Evolutionary conservation across 2,888 invertebrate species (phyloP).

Genomic region (Nephrotoma guestfalica): DNA sequence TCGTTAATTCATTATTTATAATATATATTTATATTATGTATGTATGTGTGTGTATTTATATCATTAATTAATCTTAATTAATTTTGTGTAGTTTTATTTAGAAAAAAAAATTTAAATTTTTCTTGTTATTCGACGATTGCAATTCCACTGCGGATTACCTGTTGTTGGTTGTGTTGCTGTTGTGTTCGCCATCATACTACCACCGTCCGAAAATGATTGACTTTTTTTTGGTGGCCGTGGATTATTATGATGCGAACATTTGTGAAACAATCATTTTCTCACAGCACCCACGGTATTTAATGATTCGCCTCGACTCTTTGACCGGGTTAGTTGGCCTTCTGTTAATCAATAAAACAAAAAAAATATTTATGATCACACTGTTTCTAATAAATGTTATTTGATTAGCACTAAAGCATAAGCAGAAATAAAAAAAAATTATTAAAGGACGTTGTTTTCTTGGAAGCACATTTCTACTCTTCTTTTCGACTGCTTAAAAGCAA

Average conservation of each 20-base stretch:
- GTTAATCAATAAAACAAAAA: slow-evolving; percentile 29
- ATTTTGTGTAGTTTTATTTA: not conserved
- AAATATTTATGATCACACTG: not conserved
- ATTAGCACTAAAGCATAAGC: not conserved
- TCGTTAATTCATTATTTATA: not conserved
- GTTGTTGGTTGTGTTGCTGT: not conserved
- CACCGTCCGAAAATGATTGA: not conserved
- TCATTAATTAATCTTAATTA: not conserved
- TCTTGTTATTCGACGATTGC: not conserved
- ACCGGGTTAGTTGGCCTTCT: slow-evolving; percentile 57
- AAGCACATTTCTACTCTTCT: too few relatives aligned
- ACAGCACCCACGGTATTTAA: slow-evolving; percentile 53
- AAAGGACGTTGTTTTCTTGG: too few relatives aligned
- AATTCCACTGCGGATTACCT: not conserved
- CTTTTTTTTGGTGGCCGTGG: not conserved
- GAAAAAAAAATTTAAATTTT: not conserved
- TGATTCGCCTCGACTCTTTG: slow-evolving; percentile 69
- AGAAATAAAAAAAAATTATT: not conserved
- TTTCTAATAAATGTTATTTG: not conserved
- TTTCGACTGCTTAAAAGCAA: too few relatives aligned
- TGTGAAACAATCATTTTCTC: slow-evolving; percentile 33
- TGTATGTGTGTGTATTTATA: not conserved
- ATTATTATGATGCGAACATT: slow-evolving; percentile 31
- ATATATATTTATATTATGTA: not conserved
- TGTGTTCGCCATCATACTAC: not conserved